A percentile compares a stretch with the other conserved stretches of the same genome.
Evolutionary conservation across 2,888 invertebrate species (phyloP).

Genomic region (Abrostola tripartita): DNA sequence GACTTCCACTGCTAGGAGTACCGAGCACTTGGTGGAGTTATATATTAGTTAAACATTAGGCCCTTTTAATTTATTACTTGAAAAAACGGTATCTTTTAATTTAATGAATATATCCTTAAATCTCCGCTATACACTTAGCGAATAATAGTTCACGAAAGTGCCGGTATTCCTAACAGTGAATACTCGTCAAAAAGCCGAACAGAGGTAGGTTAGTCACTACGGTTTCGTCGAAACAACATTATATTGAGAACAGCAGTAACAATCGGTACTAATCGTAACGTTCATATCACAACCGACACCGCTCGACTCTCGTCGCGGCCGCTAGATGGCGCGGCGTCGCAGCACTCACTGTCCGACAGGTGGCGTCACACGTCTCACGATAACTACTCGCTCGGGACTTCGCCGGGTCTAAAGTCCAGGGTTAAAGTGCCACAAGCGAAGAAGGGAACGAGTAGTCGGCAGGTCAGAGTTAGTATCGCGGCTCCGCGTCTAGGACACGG

Average conservation of each 20-base stretch:
- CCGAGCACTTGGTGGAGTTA: constrained; percentile 70
- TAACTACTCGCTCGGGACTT: constrained; percentile 55
- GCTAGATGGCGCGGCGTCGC: constrained; percentile 68
- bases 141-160: constrained; percentile 67
- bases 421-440: constrained; percentile 49
- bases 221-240: constrained; percentile 48
- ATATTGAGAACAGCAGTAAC: constrained; percentile 59
- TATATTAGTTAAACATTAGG: constrained; percentile 61
- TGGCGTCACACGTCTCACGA: constrained; percentile 55
- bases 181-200: constrained; percentile 61
- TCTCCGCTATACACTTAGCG: constrained; percentile 43
- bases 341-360: constrained; percentile 56
- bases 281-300: constrained; percentile 81
- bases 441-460: constrained; percentile 51
- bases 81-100: constrained; percentile 41
- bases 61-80: constrained; percentile 52
- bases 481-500: constrained; percentile 85
- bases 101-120: constrained; percentile 47
- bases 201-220: constrained; percentile 59
- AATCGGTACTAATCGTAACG: constrained; percentile 60
- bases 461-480: constrained; percentile 38
- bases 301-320: constrained; percentile 64
- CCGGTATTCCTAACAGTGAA: constrained; percentile 69
- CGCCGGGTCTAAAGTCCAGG: constrained; percentile 30
- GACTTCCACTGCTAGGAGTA: constrained; percentile 62